phyloP scores from a whole-genome alignment of 2,888 invertebrate species.

The Pteria penguin region DNA sequence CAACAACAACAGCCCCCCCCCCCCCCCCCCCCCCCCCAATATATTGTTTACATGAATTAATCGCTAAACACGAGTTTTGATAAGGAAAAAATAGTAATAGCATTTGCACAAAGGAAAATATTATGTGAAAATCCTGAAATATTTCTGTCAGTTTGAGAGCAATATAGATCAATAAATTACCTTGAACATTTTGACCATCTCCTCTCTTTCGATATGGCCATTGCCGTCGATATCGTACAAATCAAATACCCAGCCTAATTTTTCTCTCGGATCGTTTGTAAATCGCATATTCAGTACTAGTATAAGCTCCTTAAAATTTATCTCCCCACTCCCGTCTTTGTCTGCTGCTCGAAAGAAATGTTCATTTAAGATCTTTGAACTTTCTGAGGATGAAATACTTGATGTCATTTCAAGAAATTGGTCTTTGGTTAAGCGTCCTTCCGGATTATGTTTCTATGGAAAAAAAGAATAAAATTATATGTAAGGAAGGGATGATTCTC shows the following conservation, averaged over 20 bases:
- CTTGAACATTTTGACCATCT: conserved; percentile 20
- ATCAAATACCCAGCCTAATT: conserved; percentile 21
- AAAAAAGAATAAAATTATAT: too few relatives aligned
- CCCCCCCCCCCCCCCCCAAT: too few relatives aligned
- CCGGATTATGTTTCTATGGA: conserved; percentile 18
- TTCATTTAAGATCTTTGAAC: background rate
- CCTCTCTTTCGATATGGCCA: conserved; percentile 6
- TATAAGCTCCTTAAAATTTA: conserved; percentile 50
- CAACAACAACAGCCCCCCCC: too few relatives aligned
- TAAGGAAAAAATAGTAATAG: too few relatives aligned
- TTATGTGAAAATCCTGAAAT: background rate
- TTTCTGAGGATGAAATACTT: background rate
- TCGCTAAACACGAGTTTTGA: too few relatives aligned
- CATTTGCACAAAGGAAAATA: too few relatives aligned
- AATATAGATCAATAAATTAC: background rate
- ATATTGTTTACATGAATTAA: too few relatives aligned
- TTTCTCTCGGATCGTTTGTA: conserved; percentile 1
- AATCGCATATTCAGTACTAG: conserved; percentile 10
- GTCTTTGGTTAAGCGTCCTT: background rate
- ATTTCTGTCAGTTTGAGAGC: background rate
- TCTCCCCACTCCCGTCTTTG: conserved; percentile 43
- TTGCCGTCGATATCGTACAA: conserved; percentile 27
- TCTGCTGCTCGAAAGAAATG: conserved; percentile 47
- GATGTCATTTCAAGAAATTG: conserved; percentile 13
- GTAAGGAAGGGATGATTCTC: too few relatives aligned